phyloP scores from a whole-genome alignment of 2,113 vertebrate genomes.

The Xyliphius kryptos region DNA sequence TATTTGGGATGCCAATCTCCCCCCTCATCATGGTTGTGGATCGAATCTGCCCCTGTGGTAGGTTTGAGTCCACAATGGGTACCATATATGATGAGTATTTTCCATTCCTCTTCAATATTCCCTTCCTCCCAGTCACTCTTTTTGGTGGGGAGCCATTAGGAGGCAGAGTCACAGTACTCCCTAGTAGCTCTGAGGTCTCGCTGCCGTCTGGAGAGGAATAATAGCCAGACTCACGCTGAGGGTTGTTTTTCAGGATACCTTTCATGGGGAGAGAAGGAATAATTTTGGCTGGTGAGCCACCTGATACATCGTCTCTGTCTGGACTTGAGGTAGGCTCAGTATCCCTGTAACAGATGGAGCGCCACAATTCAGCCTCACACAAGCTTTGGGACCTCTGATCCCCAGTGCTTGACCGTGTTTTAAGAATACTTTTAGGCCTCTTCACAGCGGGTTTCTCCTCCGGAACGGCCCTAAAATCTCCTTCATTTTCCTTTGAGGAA shows the following conservation, averaged over 20 bases:
- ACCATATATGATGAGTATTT: constrained; percentile 74
- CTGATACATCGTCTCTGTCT: constrained; percentile 51
- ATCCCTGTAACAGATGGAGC: constrained; percentile 66
- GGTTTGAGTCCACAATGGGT: constrained; percentile 67
- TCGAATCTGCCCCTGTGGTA: constrained; percentile 86
- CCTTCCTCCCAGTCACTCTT: constrained; percentile 70
- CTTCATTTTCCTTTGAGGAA: constrained; percentile 90
- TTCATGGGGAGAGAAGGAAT: constrained; percentile 86
- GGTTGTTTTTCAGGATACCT: constrained; percentile 95
- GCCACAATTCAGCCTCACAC: constrained; percentile 67
- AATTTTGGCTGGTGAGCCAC: constrained; percentile 65
- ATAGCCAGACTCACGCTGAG: constrained; percentile 88
- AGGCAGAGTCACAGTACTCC: constrained; percentile 51
- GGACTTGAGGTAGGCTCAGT: constrained; percentile 72
- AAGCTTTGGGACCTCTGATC: constrained; percentile 80
- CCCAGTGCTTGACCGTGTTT: constrained; percentile 74
- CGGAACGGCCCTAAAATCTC: constrained; percentile 56
- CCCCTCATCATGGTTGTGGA: constrained; percentile 85
- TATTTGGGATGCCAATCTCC: constrained; percentile 77
- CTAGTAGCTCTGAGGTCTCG: constrained; percentile 85
- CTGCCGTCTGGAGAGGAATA: constrained; percentile 96
- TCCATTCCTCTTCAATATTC: constrained; percentile 90
- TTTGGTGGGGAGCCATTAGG: constrained; percentile 58
- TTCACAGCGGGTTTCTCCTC: constrained; percentile 79
- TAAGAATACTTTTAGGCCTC: constrained; percentile 93